Evolutionary conservation across 1,140 invertebrate species (phyloP).

Genomic region (Magallana angulata): DNA sequence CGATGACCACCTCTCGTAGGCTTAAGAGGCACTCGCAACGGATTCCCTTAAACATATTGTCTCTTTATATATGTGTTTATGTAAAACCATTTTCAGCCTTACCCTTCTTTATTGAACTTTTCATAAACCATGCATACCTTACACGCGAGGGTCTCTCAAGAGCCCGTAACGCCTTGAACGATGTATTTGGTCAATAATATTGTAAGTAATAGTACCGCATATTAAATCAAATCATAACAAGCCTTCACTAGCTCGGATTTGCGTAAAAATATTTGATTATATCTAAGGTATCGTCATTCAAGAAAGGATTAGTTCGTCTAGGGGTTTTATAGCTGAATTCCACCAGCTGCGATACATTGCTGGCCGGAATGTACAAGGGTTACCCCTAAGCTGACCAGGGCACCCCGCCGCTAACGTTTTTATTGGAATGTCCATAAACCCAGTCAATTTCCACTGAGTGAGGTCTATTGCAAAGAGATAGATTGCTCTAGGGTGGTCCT

Average conservation of each 20-base stretch:
- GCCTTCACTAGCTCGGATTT: slow-evolving; percentile 9
- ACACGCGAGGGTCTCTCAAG: neutral
- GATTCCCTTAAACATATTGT: neutral
- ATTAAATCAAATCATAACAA: neutral
- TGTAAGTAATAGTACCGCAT: neutral
- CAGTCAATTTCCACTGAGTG: too few species aligned
- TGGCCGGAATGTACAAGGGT: too few species aligned
- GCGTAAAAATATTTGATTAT: slow-evolving; percentile 32
- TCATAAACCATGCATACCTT: neutral
- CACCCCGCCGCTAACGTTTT: too few species aligned
- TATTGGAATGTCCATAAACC: too few species aligned
- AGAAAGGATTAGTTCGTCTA: neutral
- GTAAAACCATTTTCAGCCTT: neutral
- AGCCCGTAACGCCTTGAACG: neutral
- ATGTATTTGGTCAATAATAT: neutral
- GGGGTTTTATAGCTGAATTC: neutral
- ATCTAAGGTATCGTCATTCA: neutral
- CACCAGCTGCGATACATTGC: neutral
- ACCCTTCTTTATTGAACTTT: neutral
- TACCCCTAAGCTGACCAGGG: too few species aligned
- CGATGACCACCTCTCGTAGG: neutral
- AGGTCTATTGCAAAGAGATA: too few species aligned
- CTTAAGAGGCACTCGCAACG: slow-evolving; percentile 5
- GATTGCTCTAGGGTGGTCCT: too few species aligned
- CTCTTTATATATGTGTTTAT: neutral